These are phyloP conservation scores for Charadrius vociferus DNA, from an alignment of 2,113 vertebrate genomes.

Conservation along the genomic window DNA sequence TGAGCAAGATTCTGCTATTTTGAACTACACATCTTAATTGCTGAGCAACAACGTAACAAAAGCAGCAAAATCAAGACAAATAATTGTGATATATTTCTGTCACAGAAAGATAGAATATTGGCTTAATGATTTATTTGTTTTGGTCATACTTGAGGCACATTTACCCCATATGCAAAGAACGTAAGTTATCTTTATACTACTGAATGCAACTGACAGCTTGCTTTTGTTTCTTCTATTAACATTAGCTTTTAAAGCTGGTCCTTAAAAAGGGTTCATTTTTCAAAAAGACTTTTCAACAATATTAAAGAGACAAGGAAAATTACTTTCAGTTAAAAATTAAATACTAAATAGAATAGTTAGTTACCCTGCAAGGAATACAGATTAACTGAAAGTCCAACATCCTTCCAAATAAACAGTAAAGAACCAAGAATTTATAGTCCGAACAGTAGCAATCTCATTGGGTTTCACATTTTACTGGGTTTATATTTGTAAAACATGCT, in stretches of 20 bases:
- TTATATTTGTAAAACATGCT: background rate
- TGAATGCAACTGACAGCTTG: background rate
- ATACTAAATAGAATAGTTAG: background rate
- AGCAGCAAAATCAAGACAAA: background rate
- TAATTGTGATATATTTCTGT: background rate
- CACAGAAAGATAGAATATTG: background rate
- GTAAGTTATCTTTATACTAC: background rate
- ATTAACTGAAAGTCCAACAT: background rate
- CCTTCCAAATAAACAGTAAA: background rate
- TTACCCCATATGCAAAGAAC: background rate
- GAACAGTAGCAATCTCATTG: background rate
- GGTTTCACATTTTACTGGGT: background rate
- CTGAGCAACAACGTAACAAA: background rate
- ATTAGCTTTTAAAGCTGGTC: background rate
- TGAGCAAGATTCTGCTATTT: background rate
- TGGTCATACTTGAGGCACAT: background rate
- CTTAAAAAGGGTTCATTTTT: background rate
- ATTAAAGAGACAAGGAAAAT: background rate
- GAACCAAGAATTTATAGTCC: background rate
- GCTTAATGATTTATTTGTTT: background rate
- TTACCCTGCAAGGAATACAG: background rate
- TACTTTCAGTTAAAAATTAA: background rate
- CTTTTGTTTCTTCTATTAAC: background rate
- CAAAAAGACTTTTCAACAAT: background rate
- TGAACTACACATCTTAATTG: background rate